Evolutionary conservation across 2,888 invertebrate species (phyloP), one percentile per base, ranked within the genome.

Genomic region (Lasioglossum lativentre): DNA sequence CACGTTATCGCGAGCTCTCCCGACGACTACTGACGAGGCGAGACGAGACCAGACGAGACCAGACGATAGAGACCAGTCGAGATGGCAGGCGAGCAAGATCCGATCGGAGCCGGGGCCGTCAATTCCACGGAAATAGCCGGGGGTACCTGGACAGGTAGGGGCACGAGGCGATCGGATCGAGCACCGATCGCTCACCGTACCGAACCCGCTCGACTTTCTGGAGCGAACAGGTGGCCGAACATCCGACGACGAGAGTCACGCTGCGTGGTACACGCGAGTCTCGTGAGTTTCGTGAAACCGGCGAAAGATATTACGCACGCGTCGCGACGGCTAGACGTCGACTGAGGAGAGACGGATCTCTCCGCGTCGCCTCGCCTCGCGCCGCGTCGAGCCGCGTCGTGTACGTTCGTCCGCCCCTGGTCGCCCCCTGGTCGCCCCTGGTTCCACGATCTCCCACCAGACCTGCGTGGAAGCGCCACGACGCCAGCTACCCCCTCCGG

Each of bases 271-370:
- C 92, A 91, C 91, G 91, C 92, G 90, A 91, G 91, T 89, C 89
- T 82, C 83, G 79, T 82, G 86, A 90, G 88, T 66, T 86, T 86
- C 83, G 86, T 71, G 87, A 75, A 82, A 88, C 79, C 86, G 89
- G 83, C 89, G 77, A 86, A 86, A 86, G 70, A 78, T 86, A 90
- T 91, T 88, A 93, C 93, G 91, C 91, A 92, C 92, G 92, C 94
- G 93, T 93, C 94, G 93, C 94, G 94, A 94, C 95, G 94, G 94
- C 93, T 93, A 93, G 93, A 94, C 94, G 95, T 94, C 94, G 95
- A 95, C 95, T 95, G 94, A 94, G 91, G 93, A 88, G 90, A 89
- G 89, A 90, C 91, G 89, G 82, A 77, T 89, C 83, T 84, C 90
- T 90, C 90, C 91, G 40, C 63, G 27, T 30, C 63, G 63, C 63